Conservation (phyloP, 30 jellyfish, hydroid and myxozoan genomes). For the Sanderia malayensis region DNA sequence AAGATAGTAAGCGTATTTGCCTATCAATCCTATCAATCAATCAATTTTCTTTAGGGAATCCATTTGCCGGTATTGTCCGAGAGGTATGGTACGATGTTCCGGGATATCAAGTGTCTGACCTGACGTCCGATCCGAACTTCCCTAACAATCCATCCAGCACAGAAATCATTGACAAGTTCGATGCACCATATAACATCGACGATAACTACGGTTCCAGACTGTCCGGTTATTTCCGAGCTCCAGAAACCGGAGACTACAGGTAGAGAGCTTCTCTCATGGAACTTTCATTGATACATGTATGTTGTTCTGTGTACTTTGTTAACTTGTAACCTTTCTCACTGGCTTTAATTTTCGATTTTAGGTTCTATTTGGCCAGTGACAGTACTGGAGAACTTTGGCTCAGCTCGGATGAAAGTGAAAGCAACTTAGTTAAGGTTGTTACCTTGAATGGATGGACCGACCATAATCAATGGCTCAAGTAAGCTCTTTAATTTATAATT, state of each 20-base stretch:
- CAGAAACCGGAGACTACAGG: constrained; percentile 98
- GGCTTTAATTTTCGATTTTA: too few relatives aligned
- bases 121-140: constrained; percentile 81
- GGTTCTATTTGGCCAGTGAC: constrained; percentile 92
- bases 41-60: too few relatives aligned
- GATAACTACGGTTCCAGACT: constrained; percentile 93
- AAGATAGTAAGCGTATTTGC: too few relatives aligned
- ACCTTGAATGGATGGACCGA: constrained; percentile 97
- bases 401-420: constrained; percentile 91
- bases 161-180: constrained; percentile 90
- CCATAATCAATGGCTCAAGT: constrained; percentile 97
- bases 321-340: too few relatives aligned
- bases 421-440: constrained; percentile 70
- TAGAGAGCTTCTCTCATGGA: too few relatives aligned
- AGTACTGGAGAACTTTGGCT: constrained; percentile 97
- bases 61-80: constrained; percentile 88
- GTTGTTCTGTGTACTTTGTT: too few relatives aligned
- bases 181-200: constrained; percentile 90
- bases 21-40: too few relatives aligned
- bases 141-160: constrained; percentile 93
- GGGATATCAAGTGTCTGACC: constrained; percentile 82
- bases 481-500: constrained; percentile 13
- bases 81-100: constrained; percentile 97
- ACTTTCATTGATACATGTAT: too few relatives aligned
- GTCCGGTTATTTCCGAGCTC: constrained; percentile 95